Evolutionary conservation across 2,797 vertebrate species (phyloP).

Genomic region (Enteromius thamalakanensis): DNA sequence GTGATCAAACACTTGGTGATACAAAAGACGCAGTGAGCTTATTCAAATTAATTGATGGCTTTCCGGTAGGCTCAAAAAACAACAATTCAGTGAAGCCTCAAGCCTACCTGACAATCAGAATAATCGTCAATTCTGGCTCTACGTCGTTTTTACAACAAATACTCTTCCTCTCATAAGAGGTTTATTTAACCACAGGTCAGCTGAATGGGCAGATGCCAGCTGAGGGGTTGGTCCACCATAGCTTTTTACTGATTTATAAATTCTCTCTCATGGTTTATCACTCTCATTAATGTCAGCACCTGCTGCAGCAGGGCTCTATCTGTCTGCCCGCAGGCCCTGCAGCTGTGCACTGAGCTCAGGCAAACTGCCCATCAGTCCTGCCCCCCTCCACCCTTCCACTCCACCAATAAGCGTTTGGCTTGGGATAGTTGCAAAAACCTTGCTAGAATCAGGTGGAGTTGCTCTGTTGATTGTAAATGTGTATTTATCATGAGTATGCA

Average conservation of each 20-base stretch:
- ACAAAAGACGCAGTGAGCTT: background rate
- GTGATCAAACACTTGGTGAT: conserved; percentile 17
- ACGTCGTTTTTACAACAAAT: conserved; percentile 58
- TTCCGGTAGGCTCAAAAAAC: background rate
- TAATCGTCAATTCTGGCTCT: background rate
- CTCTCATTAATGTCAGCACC: conserved; percentile 56
- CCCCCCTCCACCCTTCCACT: conserved; percentile 26
- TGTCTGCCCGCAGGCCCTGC: conserved; percentile 44
- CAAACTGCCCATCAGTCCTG: conserved; percentile 34
- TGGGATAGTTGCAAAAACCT: conserved; percentile 22
- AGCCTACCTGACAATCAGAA: background rate
- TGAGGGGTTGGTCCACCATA: conserved; percentile 37
- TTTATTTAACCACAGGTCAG: conserved; percentile 49
- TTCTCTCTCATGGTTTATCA: conserved; percentile 56
- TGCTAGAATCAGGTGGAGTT: background rate
- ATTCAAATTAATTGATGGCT: conserved; percentile 17
- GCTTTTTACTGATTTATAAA: conserved; percentile 58
- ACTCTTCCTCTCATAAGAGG: conserved; percentile 13
- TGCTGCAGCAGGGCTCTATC: conserved; percentile 45
- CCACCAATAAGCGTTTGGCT: conserved; percentile 33
- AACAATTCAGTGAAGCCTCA: background rate
- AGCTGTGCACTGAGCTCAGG: conserved; percentile 33
- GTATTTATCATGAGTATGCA: background rate
- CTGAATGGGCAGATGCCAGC: conserved; percentile 43
- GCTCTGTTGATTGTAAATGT: background rate